These are phyloP conservation scores for Chymomyza procnemis DNA, from an alignment of 2,888 invertebrate species.

Conservation along the genomic window DNA sequence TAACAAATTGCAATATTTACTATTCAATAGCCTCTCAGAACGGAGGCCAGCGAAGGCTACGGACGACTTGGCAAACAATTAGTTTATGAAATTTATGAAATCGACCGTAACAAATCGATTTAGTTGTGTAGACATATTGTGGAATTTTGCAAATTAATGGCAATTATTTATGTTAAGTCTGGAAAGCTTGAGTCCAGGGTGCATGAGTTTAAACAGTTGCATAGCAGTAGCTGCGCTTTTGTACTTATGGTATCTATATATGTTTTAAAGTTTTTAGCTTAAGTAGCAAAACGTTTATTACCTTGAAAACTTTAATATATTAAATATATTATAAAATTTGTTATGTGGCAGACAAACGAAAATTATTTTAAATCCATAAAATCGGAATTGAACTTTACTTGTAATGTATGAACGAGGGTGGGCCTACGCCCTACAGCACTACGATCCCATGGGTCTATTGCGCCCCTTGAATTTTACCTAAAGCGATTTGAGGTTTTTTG, in stretches of 20 bases:
- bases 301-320: no score
- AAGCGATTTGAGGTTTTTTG: no score
- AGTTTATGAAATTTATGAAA: conserved; percentile 60
- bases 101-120: conserved; percentile 60
- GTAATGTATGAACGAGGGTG: no score
- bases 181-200: neutral
- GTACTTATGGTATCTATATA: neutral
- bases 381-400: no score
- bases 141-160: conserved; percentile 34
- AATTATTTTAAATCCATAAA: no score
- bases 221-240: neutral
- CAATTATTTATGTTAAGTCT: conserved; percentile 40
- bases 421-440: no score
- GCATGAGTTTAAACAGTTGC: neutral
- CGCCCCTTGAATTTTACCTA: no score
- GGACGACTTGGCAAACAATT: conserved; percentile 30
- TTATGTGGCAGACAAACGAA: no score
- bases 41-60: conserved; percentile 10
- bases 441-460: no score
- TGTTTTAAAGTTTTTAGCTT: no score
- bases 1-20: conserved; percentile 64
- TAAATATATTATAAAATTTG: no score
- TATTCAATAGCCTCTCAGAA: conserved; percentile 53
- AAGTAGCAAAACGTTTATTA: no score
- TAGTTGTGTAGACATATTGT: conserved; percentile 9